phyloP scores from a whole-genome alignment of 2,797 vertebrate genomes.

The Microchirus variegatus region DNA sequence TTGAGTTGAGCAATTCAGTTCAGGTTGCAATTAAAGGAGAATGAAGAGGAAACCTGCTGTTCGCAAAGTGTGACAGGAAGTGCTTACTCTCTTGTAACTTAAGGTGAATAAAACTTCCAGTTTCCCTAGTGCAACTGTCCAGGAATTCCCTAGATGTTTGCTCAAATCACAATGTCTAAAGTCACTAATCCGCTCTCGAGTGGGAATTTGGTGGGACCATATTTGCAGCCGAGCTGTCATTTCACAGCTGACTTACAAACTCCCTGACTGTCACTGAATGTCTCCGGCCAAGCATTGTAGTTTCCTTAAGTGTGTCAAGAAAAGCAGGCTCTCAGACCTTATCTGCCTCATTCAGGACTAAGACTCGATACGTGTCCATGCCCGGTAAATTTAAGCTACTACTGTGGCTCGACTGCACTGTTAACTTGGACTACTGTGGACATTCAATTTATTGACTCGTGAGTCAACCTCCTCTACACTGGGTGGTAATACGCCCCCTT shows the following conservation, averaged over 20 bases:
- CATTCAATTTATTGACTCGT: too few relatives aligned
- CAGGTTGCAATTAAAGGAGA: conserved; percentile 64
- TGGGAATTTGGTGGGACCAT: conserved; percentile 24
- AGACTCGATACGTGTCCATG: too few relatives aligned
- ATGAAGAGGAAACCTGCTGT: conserved; percentile 54
- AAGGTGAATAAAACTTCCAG: conserved; percentile 57
- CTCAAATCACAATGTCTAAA: conserved; percentile 33
- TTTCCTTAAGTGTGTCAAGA: not conserved
- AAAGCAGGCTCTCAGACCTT: not conserved
- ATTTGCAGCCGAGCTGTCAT: conserved; percentile 29
- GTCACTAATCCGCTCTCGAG: conserved; percentile 35
- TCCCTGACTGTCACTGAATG: not conserved
- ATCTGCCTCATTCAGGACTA: too few relatives aligned
- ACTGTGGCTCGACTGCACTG: too few relatives aligned
- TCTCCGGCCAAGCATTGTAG: not conserved
- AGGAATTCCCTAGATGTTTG: conserved; percentile 46
- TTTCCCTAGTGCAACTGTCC: conserved; percentile 42
- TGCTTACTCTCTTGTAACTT: conserved; percentile 52
- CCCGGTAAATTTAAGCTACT: too few relatives aligned
- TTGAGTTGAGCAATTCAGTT: conserved; percentile 53
- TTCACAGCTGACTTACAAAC: not conserved
- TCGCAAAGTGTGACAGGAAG: conserved; percentile 58
- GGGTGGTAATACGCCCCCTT: too few relatives aligned
- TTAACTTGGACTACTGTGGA: too few relatives aligned
- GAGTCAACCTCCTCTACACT: too few relatives aligned